Base-by-base conservation (phyloP, 2,113 vertebrate species). In the Ploceus nigricollis region DNA sequence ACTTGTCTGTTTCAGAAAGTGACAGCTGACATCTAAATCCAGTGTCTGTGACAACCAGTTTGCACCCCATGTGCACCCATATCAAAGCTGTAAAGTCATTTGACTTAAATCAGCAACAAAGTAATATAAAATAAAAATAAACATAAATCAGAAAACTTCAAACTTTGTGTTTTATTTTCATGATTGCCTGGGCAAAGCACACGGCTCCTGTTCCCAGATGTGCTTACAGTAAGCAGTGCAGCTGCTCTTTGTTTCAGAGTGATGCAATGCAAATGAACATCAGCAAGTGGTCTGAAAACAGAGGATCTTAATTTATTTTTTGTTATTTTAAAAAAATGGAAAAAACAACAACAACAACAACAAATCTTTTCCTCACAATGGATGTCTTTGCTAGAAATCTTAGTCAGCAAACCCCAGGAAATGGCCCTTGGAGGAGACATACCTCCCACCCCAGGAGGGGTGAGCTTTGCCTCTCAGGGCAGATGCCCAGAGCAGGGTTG, bases 1-100 rank as follows among this genome's bases (percentile, higher is more conserved):
- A 97, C 56, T 77, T 79, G 33, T 31, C 69, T 96, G 47, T 78
- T 97, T 96, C 89, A 96, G 91, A 95, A 97, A 91, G 91, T 89
- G 82, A 80, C 61, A 88, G 54, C 40, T 90, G 47, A 66, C 54
- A 76, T 76, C 71, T 68, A 89, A 86, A 95, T 84, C 86, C 91
- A 82, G 48, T n/a, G 15, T 91, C 72, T 86, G 56, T 47, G 65
- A 63, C 56, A 96, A 97, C 69, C 60, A 95, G 63, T 81, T 76
- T 95, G 86, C 88, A 66, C 21, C 28, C 28, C 40, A 33, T 45
- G 19, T 69, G 40, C n/a, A n/a, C 45, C 21, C 40, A 79, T 90
- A 95, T 61, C 69, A 68, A 72, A 89, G 27, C 30, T 64, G 39
- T 27, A 78, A 94, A 94, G 85, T 71, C 44, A 60, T 57, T 89